phyloP scores from a whole-genome alignment of 1,140 invertebrate species.

The Nephotettix cincticeps region DNA sequence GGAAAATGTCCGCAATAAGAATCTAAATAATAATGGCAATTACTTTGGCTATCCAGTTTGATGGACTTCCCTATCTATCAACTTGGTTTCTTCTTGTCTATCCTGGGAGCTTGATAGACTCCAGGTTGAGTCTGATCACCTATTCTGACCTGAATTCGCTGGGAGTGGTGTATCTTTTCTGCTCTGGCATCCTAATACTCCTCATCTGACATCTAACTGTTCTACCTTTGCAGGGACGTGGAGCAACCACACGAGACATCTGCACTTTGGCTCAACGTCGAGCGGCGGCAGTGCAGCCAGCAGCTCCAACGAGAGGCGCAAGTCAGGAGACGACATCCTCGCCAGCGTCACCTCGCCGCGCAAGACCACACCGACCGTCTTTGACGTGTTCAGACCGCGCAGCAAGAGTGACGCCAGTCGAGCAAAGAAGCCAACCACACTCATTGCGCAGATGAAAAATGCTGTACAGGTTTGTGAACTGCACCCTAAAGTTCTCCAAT shows the following conservation, averaged over 20 bases:
- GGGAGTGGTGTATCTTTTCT: too few relatives aligned
- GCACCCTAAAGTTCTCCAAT: too few relatives aligned
- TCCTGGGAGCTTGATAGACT: too few relatives aligned
- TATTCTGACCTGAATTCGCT: too few relatives aligned
- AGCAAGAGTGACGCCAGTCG: constrained; percentile 74
- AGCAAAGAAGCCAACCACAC: constrained; percentile 59
- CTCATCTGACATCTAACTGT: too few relatives aligned
- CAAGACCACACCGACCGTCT: constrained; percentile 48
- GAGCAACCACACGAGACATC: constrained; percentile 17
- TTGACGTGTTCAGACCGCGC: constrained; percentile 81
- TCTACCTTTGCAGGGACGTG: constrained; percentile 32
- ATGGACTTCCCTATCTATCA: too few relatives aligned
- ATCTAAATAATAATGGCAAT: too few relatives aligned
- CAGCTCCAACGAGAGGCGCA: constrained; percentile 44
- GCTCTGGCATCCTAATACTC: too few relatives aligned
- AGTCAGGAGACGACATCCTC: constrained; percentile 51
- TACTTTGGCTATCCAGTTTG: too few relatives aligned
- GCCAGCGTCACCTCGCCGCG: constrained; percentile 19
- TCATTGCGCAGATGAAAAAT: constrained; percentile 78
- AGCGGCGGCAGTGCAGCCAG: background rate
- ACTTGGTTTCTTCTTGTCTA: too few relatives aligned
- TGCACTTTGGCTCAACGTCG: background rate
- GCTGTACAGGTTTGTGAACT: constrained; percentile 69
- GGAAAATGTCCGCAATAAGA: too few relatives aligned
- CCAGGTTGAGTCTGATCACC: too few relatives aligned